These are phyloP conservation scores for Ennomos erosarius DNA, from an alignment of 2,888 invertebrate genomes.

Conservation along the genomic window DNA sequence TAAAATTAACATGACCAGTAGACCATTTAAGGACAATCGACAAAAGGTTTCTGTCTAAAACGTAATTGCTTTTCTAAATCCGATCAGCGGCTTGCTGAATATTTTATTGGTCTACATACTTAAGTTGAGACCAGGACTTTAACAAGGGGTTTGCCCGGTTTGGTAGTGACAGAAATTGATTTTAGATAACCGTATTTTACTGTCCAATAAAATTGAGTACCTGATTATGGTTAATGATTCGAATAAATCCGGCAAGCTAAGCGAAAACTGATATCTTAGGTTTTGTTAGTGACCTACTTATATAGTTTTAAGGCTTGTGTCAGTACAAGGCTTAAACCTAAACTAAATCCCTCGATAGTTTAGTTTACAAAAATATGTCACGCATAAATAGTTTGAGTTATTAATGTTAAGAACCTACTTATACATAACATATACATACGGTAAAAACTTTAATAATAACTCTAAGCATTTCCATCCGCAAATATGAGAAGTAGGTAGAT, in stretches of 20 bases:
- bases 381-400: too few relatives aligned
- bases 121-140: constrained; percentile 52
- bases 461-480: too few relatives aligned
- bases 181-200: constrained; percentile 40
- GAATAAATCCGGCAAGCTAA: constrained; percentile 30
- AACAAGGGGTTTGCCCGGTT: constrained; percentile 38
- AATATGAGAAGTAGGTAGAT: too few relatives aligned
- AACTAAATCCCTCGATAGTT: too few relatives aligned
- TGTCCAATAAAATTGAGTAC: constrained; percentile 42
- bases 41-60: constrained; percentile 56
- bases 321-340: too few relatives aligned
- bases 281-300: constrained; percentile 21
- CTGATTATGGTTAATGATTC: constrained; percentile 29
- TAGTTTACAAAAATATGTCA: too few relatives aligned
- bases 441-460: too few relatives aligned
- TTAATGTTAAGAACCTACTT: too few relatives aligned
- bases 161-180: constrained; percentile 41
- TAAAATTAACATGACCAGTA: constrained; percentile 32
- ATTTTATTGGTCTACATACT: constrained; percentile 58
- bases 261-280: constrained; percentile 18
- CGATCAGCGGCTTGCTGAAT: constrained; percentile 63
- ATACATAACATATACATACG: too few relatives aligned
- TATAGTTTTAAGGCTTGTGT: not conserved
- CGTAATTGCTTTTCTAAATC: constrained; percentile 67
- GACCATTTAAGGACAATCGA: constrained; percentile 28